Base-by-base conservation (phyloP, 2,113 vertebrate species). In the Halichoerus grypus region DNA sequence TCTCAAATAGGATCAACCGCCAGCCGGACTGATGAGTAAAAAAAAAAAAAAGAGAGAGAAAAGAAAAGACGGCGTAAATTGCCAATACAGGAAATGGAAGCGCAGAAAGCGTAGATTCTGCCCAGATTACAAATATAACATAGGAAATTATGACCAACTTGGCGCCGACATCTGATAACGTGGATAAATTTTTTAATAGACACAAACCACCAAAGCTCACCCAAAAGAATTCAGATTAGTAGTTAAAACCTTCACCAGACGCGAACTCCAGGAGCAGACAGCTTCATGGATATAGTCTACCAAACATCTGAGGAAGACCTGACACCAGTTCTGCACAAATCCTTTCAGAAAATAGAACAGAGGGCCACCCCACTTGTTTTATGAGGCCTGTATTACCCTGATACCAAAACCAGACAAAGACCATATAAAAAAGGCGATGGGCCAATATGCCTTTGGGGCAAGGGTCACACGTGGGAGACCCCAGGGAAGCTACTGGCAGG, bases 1-100 rank as follows among this genome's bases (percentile, higher is more conserved):
- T 46, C 77, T 84, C 61, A 92, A 57, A 94, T 8, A 97, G n/a
- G 33, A 85, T 88, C 80, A 71, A 51, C 26, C 31, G 84, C 46
- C 65, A 77, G 61, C 7, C 51, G 42, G 49, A 92, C 36, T 67
- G 33, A 57, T 59, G 33, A 61, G 26, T 21, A n/a, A n/a, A 67
- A 16, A 42, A 89, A 49, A 63, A 12, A 63, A 4, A 63, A 42
- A 39, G 18, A 71, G 36, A 42, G 8, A 46, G 24, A 36, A 88
- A 42, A 71, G 18, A 71, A 2, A 71, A 67, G 31, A 33, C 0
- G 36, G 59, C 19, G 1, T n/a, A 63, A 65, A 28, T 72, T 18
- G 55, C 10, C 49, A 85, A 55, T 18, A 51, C 2, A 67, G 57
- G 79, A 13, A 77, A 83, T 33, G 16, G 63, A 59, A 94, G 21